phyloP scores from a whole-genome alignment of 2,797 vertebrate genomes.

The Loriculus beryllinus region DNA sequence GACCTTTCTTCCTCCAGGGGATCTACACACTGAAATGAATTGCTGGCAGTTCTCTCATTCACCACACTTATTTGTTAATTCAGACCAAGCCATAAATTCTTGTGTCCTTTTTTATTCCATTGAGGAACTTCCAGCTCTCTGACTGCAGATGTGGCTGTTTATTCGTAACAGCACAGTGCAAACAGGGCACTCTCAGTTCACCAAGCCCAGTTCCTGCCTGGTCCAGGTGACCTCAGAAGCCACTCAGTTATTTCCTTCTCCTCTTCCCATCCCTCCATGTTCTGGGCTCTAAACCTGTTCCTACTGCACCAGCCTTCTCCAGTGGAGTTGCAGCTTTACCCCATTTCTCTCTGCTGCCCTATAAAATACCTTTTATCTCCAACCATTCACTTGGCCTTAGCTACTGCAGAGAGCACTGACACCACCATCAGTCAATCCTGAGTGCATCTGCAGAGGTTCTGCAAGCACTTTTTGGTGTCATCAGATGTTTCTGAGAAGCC shows the following conservation, averaged over 20 bases:
- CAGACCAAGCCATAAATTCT: not conserved
- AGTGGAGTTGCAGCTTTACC: not conserved
- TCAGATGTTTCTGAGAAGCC: not conserved
- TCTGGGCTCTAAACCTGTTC: not conserved
- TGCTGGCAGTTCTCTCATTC: not conserved
- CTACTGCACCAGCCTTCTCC: not conserved
- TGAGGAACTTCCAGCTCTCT: not conserved
- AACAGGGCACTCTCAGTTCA: not conserved
- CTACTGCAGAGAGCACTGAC: not conserved
- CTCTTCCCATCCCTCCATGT: too few species aligned
- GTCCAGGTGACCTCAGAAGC: not conserved
- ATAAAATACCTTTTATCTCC: not conserved
- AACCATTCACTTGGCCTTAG: not conserved
- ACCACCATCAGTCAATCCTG: fast-evolving
- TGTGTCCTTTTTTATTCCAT: not conserved
- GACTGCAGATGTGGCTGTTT: not conserved
- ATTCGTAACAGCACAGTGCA: fast-evolving
- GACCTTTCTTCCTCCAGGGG: not conserved
- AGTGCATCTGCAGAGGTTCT: not conserved
- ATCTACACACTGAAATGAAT: not conserved
- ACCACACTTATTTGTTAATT: not conserved
- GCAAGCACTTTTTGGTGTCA: not conserved
- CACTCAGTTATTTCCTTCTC: not conserved
- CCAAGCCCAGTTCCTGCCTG: not conserved
- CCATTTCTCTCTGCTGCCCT: not conserved